Evolutionary conservation across 2,113 vertebrate genomes (phyloP).

Genomic region (Echinops telfairi): DNA sequence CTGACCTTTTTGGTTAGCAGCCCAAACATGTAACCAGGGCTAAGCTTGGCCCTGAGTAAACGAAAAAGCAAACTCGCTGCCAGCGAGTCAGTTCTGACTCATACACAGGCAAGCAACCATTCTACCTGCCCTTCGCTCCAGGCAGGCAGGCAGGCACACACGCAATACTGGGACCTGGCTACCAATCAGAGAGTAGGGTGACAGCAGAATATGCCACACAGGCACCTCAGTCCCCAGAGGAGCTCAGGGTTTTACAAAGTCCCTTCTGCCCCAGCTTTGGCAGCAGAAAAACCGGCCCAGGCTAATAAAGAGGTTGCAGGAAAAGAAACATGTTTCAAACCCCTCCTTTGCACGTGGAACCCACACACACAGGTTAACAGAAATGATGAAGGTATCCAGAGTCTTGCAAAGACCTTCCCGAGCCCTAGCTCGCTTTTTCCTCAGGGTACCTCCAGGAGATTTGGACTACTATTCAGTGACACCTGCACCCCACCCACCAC

Average conservation of each 20-base stretch:
- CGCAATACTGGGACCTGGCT: neutral
- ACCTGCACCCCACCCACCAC: neutral
- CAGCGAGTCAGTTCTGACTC: too few relatives aligned
- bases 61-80: neutral
- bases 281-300: neutral
- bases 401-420: neutral
- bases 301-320: neutral
- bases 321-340: neutral
- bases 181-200: neutral
- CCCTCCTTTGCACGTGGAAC: neutral
- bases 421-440: constrained; percentile 40
- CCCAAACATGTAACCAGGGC: too few relatives aligned
- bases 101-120: neutral
- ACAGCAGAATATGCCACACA: neutral
- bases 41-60: constrained; percentile 24
- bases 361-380: neutral
- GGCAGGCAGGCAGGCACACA: neutral
- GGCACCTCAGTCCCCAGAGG: neutral
- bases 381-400: neutral
- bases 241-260: constrained; percentile 23
- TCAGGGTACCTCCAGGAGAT: neutral
- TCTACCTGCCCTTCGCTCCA: constrained; percentile 29
- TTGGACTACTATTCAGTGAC: neutral
- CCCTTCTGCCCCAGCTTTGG: neutral
- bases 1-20: too few relatives aligned